Conservation (phyloP, 2,888 invertebrate genomes). For the Microctonus brassicae region DNA sequence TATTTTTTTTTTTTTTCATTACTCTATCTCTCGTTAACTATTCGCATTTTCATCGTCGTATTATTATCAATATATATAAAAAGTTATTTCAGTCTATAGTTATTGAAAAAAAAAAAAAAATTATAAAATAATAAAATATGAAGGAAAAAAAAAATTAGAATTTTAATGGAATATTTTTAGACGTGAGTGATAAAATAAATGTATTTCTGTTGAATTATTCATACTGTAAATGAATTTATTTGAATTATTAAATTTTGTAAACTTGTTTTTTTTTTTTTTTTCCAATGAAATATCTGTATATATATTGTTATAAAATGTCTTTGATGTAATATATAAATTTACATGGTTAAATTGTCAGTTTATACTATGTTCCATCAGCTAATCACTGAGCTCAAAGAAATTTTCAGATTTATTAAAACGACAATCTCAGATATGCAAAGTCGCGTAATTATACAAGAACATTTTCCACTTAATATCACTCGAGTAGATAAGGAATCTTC, state of each 20-base stretch:
- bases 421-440: slow-evolving; percentile 27
- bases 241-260: not conserved
- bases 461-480: slow-evolving; percentile 28
- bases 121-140: not conserved
- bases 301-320: not conserved
- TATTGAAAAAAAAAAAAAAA: not conserved
- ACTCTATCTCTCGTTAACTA: not conserved
- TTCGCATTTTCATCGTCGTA: not conserved
- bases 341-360: slow-evolving; percentile 9
- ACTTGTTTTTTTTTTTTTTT: not conserved
- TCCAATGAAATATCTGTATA: not conserved
- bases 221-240: not conserved
- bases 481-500: slow-evolving; percentile 26
- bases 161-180: not conserved
- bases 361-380: not conserved
- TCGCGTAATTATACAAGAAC: slow-evolving; percentile 27
- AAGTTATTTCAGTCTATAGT: not conserved
- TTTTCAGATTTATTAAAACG: slow-evolving; percentile 28
- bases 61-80: not conserved
- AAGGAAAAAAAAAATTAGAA: not conserved
- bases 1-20: not conserved
- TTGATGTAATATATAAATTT: slow-evolving; percentile 9
- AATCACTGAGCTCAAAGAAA: not conserved
- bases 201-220: not conserved
- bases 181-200: not conserved